Evolutionary conservation across 2,113 vertebrate genomes (phyloP), one percentile per base, ranked within the genome.

Genomic region (Helogale parvula): DNA sequence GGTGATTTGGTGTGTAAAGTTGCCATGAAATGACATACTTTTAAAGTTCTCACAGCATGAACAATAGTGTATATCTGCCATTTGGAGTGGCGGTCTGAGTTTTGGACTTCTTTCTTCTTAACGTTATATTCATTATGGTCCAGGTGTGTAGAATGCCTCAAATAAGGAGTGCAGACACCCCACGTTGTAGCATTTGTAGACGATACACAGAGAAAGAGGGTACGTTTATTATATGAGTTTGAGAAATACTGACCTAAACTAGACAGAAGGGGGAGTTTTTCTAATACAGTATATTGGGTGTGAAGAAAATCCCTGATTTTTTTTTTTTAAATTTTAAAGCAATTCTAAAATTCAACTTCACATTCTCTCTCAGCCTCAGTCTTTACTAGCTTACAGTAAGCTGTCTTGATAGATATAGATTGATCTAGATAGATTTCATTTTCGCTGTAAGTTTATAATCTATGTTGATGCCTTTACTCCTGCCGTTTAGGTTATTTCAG

Each of bases 401-500:
- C 63, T 85, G 5, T 35, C 35, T 87, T 71, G 27, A 47, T 47
- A 10, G 74, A 45, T 31, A 29, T 29, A 77, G 74, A 47, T 47
- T 15, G 14, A 77, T 31, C 74, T 47, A 77, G 7, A 47, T 77
- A 77, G 74, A 15, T 74, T 65, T 83, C 45, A 7, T 87, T 95
- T 97, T 74, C 1, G 23, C 21, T 94, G 71, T 76, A 72, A 54
- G 3, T 31, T 69, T 89, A 35, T 68, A 31, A 69, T 93, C 72
- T 93, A 4, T 68, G 65, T 29, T 84, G 41, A 96, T 91, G 1
- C n/a, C 57, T 84, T 80, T 91, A 52, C 47, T 86, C 7, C 54
- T 93, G 9, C 98, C 93, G 90, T 93, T 25, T 98, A 99, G 99
- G 88, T 95, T 98, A 96, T 99, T 99, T 96, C 99, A 99, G 80